Evolutionary conservation across 2,888 invertebrate species (phyloP).

Genomic region (Chrysolina haemoptera): DNA sequence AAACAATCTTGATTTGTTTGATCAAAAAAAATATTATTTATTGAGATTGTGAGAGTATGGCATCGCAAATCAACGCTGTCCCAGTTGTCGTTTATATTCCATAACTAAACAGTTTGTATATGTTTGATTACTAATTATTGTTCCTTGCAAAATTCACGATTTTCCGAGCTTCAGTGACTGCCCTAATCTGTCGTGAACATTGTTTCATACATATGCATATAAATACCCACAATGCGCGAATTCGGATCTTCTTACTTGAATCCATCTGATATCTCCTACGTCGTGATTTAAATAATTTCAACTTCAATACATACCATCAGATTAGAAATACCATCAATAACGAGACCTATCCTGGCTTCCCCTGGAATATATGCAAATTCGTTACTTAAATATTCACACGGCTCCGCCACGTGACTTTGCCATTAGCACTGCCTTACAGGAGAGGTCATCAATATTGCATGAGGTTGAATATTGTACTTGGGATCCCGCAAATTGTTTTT

Average conservation of each 20-base stretch:
- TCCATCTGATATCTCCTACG: background rate
- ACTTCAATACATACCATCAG: constrained; percentile 35
- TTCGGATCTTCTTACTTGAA: background rate
- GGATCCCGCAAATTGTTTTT: constrained; percentile 28
- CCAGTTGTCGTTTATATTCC: no score
- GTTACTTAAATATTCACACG: constrained; percentile 44
- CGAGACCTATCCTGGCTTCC: constrained; percentile 41
- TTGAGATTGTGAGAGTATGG: no score
- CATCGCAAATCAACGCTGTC: no score
- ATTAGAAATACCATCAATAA: constrained; percentile 41
- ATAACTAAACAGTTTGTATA: no score
- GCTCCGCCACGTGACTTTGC: constrained; percentile 40
- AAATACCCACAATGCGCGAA: no score
- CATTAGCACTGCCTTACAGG: constrained; percentile 38
- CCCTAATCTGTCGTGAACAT: no score
- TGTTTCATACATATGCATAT: no score
- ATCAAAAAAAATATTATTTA: no score
- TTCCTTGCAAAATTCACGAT: no score
- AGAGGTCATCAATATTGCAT: constrained; percentile 43
- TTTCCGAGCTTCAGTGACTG: no score
- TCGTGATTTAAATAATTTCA: constrained; percentile 37
- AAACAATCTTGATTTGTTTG: no score
- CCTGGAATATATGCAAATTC: constrained; percentile 45
- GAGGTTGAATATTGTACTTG: constrained; percentile 36
- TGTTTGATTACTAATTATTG: no score